Evolutionary conservation across 2,888 invertebrate species (phyloP), one percentile per base, ranked within the genome.

Genomic region (Microchrysa polita): DNA sequence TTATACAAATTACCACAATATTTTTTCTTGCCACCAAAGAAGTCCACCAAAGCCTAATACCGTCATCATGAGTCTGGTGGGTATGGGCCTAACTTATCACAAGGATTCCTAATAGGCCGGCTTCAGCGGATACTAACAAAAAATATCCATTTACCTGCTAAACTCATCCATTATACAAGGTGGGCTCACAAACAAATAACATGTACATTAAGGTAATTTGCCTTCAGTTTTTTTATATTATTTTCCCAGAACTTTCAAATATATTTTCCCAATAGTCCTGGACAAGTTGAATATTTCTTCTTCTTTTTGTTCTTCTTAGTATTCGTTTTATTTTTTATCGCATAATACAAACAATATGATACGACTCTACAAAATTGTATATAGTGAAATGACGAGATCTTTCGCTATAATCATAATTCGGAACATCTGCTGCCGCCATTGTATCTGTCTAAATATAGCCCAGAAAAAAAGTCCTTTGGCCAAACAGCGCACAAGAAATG

Each of bases 371-470:
- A n/a, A 5, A 14, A 16, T n/a, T n/a, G 14, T 16, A 10, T 16
- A 20, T 20, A 69, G 40, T 18, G 57, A 34, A 67, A 67, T 40
- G 55, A 55, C 55, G 53, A 52, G 44, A 34, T 34, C 27, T 34
- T 34, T 18, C 23, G 10, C 22, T 69, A 55, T 69, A 69, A 69
- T 69, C 69, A 69, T 69, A 69, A 69, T 69, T 69, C 40, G 55
- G 20, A 55, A 55, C 69, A 69, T 69, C 69, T 69, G 69, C 69
- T 69, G 42, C 69, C 55, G 18, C n/a, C 67, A 40, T 27, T 34
- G 1, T 55, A 22, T 22, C 10, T n/a, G 40, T 14, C 60, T 27
- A 34, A 1, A 34, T 1, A 14, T n/a, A 40, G n/a, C n/a, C n/a
- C n/a, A 40, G 18, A 42, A n/a, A 10, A 5, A n/a, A 7, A 10